Evolutionary conservation across 2,113 vertebrate genomes (phyloP).

Genomic region (Labeo rohita): DNA sequence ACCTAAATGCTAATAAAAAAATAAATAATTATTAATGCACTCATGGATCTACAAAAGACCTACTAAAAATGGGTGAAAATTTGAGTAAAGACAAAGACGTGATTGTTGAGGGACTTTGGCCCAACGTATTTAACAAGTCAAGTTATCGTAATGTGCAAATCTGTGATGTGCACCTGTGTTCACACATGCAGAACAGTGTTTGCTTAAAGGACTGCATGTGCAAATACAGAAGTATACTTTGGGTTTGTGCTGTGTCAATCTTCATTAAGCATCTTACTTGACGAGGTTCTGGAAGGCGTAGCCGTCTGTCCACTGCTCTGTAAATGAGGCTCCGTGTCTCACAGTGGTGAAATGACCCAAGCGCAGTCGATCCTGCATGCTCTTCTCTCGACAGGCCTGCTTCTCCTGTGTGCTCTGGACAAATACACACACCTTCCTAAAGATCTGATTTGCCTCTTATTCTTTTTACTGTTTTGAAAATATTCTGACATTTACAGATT

Average conservation of each 20-base stretch:
- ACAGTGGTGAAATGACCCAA: slow-evolving; percentile 99
- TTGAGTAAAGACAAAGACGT: neutral
- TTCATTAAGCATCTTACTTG: slow-evolving; percentile 80
- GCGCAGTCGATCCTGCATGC: slow-evolving; percentile 98
- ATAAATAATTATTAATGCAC: too few species aligned
- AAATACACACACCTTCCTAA: neutral
- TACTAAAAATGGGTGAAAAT: neutral
- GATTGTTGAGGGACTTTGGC: neutral
- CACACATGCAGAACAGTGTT: neutral
- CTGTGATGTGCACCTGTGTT: neutral
- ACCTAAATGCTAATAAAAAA: too few species aligned
- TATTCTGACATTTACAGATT: neutral
- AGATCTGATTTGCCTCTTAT: neutral
- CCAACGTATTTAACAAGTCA: neutral
- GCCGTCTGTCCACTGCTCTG: slow-evolving; percentile 98
- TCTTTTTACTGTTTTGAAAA: neutral
- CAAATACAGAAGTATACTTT: neutral
- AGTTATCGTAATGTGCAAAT: neutral
- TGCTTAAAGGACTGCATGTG: neutral
- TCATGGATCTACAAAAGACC: neutral
- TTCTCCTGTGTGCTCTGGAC: slow-evolving; percentile 97
- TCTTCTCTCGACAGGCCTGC: slow-evolving; percentile 97
- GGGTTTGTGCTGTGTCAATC: neutral
- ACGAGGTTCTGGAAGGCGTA: slow-evolving; percentile 99
- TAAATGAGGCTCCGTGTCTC: slow-evolving; percentile 98